A percentile compares a stretch with the other conserved stretches of the same genome.
These are phyloP conservation scores for Siniperca undulata DNA, from an alignment of 2,797 vertebrate species.

Conservation along the genomic window DNA sequence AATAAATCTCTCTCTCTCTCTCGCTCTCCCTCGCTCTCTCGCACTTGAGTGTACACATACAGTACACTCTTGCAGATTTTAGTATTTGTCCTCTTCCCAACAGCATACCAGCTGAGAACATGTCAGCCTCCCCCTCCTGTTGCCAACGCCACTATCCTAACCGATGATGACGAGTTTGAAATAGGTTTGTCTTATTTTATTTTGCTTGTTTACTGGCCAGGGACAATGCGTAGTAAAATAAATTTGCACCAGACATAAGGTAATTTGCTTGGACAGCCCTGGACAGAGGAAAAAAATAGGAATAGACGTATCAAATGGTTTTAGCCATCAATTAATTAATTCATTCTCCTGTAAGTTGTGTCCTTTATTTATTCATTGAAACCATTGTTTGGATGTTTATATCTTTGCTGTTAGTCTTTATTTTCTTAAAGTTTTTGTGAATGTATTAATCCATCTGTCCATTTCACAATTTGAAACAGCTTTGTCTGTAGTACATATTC, in stretches of 20 bases:
- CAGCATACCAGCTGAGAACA: constrained; percentile 95
- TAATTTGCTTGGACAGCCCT: constrained; percentile 39
- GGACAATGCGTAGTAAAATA: constrained; percentile 39
- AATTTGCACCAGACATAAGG: constrained; percentile 27
- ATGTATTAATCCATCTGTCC: constrained; percentile 2
- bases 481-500: not conserved
- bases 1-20: not conserved
- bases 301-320: constrained; percentile 15
- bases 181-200: constrained; percentile 90
- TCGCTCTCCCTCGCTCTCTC: not conserved
- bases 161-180: constrained; percentile 95
- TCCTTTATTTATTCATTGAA: constrained; percentile 9
- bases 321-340: constrained; percentile 28
- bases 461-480: constrained; percentile 6
- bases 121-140: constrained; percentile 92
- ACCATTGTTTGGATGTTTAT: not conserved
- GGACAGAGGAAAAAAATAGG: not conserved
- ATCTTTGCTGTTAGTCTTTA: not conserved
- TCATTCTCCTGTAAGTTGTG: not conserved
- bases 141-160: constrained; percentile 93
- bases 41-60: not conserved
- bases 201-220: constrained; percentile 47
- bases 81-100: constrained; percentile 59
- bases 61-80: constrained; percentile 18
- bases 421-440: not conserved